Evolutionary conservation across 2,797 vertebrate species (phyloP), one percentile per base, ranked within the genome.

Genomic region (Linurgus olivaceus): DNA sequence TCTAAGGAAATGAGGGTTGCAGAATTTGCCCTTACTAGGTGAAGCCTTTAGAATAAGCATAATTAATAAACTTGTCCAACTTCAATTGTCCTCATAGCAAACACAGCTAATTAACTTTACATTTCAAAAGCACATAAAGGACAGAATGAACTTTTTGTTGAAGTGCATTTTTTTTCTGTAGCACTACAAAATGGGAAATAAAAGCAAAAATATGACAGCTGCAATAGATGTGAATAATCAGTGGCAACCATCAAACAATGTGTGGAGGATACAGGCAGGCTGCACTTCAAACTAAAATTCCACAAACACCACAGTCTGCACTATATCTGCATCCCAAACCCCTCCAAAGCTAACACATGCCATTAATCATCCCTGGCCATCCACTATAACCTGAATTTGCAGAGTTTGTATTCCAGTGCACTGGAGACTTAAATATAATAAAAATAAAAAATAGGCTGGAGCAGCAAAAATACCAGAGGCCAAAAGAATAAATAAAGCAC

Each of bases 311-410:
- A 48, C 63, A 93, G 79, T 59, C 94, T 95, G 79, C 79, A 65
- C 24, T 79, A 3, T 29, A 86, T 94, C 81, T 96, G 89, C 52
- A 90, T 77, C 93, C 85, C 92, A 94, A 95, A 88, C 40, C 83
- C 77, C 80, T 95, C 83, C 95, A 96, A 92, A 91, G 77, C 59
- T 80, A 94, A 88, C 74, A 94, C 26, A 75, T 78, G 52, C 59
- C 91, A 94, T 95, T 79, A 86, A 95, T 94, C 67, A 82, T 74
- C 86, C 86, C 28, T 89, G 81, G 86, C 75, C 57, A 80, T 82
- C 67, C 74, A 54, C 79, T 85, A 77, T 20, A 92, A 79, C 52
- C 74, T 89, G 86, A 90, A 90, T 94, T 88, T 96, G 74, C 94
- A 92, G 85, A 90, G 86, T 88, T 96, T 94, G 52, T 96, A 62